Base-by-base conservation (phyloP, 2,113 vertebrate genomes). In the Motacilla alba region DNA sequence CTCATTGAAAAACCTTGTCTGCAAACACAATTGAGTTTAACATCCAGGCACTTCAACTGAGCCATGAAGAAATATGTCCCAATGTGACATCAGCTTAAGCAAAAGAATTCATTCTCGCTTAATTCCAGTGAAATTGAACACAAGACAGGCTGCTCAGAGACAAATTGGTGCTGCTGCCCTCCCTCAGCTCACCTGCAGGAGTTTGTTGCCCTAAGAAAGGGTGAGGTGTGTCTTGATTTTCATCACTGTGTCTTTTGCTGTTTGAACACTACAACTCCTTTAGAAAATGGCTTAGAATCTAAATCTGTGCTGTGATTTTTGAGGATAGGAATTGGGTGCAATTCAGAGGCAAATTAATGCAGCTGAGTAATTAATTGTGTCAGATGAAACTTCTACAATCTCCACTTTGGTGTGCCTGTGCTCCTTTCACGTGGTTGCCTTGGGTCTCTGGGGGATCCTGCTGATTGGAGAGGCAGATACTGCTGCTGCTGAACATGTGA, bases 351-450 rank as follows among this genome's bases (percentile, higher is more conserved):
- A 73, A 64, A 95, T 93, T 79, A 89, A 94, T n/a, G 26, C 59
- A 60, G 68, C 52, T 13, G 55, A 92, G 56, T 91, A 55, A 73
- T 82, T 93, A 75, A 74, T 49, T 1, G 0, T 89, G 63, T 81
- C 27, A 35, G 46, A 23, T 75, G 62, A 44, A 37, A 46, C 77
- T 41, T 87, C 49, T 33, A 20, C 77, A 83, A 46, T 72, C n/a
- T 64, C 13, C 35, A 3, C n/a, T 91, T 95, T 55, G 20, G 7
- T 59, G 60, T 78, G 69, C 27, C 43, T 49, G 33, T 35, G 55
- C 44, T 82, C 53, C 70, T 95, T 96, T 94, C 87, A 58, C 68
- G 60, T 92, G 84, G 39, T 64, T 93, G 37, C 70, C 81, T 63
- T 9, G 17, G 30, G 59, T 80, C 58, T 93, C 75, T 37, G 53